Base-by-base conservation (phyloP, 1,140 invertebrate species). In the Wasmannia auropunctata region DNA sequence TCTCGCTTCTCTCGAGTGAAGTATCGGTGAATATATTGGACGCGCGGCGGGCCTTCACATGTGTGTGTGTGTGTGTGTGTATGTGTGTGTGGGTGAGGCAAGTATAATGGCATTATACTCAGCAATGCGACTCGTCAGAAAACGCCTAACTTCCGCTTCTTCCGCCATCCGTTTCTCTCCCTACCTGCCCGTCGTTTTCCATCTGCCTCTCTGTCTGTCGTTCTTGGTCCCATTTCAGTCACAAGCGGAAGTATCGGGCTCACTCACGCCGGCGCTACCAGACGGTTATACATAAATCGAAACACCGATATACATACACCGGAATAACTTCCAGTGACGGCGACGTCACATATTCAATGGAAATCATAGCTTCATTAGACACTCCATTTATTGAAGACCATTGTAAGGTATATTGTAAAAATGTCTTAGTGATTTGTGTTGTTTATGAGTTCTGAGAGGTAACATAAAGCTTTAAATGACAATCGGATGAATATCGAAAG, bases 101-200 rank as follows among this genome's bases (percentile, higher is more conserved):
- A 58, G 65, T 80, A 88, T 85, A 88, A 88, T 88, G 37, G 85
- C 80, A 88, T 88, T 88, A 80, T 88, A 63, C 40, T 67, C 56
- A 22, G 77, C 14, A 49, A 51, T 31, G 79, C 43, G 46, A 63
- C 86, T 87, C 86, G 76, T 88, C 85, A 86, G 87, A 86, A 86
- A 85, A 76, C 31, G 46, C 34, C 81, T 46, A 76, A 81, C 76
- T 72, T 65, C 65, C 76, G 84, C 79, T 79, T 56, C 74, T 86
- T 58, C 75, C 72, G 34, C 40, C 34, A 49, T 16, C 76, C 62
- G 31, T 80, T 31, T 76, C 51, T 67, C 37, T 25, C 14, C 37
- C 25, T 65, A 37, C 58, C 63, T 40, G 14, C 49, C 16, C 10
- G 7, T 67, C 60, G 16, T 49, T 63, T 43, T 31, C 75, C 63